Base-by-base conservation (phyloP, 2,888 invertebrate genomes). In the Melolontha melolontha region DNA sequence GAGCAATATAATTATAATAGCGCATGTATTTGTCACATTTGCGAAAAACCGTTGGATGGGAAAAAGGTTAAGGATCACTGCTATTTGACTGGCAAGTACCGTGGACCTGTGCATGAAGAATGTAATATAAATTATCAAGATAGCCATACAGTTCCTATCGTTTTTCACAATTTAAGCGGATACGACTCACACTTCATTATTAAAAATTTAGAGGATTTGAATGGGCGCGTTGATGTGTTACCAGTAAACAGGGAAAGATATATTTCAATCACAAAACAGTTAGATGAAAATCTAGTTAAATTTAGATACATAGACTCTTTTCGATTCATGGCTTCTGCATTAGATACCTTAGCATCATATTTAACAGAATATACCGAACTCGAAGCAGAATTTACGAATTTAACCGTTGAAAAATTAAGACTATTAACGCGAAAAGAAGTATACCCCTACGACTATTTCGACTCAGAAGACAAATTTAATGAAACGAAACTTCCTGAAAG, bases 401-500 rank as follows among this genome's bases (percentile, higher is more conserved):
- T n/a, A 39, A 64, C 10, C 16, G 17, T 10, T n/a, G 51, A 63
- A 11, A 14, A 12, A 41, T 34, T 59, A 34, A 12, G 50, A 41
- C 12, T 12, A 12, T 16, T 16, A 5, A 63, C n/a, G 41, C 51
- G 8, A 14, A 67, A 51, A 51, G 63, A 44, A 2, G 11, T 70
- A n/a, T n/a, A n/a, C n/a, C n/a, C n/a, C n/a, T n/a, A n/a, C n/a
- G n/a, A n/a, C n/a, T n/a, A n/a, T n/a, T 72, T 34, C 14, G 72
- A 29, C 66, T 44, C 6, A 54, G 72, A 14, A 80, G n/a, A n/a
- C n/a, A n/a, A n/a, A n/a, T n/a, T n/a, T n/a, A n/a, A n/a, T n/a
- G n/a, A n/a, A n/a, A n/a, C 80, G 70, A 77, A 78, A 8, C 70
- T 80, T 10, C 80, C 81, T 67, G 79, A 78, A 50, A 57, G 1